A percentile compares a stretch with the other conserved stretches of the same genome.
Evolutionary conservation across 92 coral and sea anemone genomes (phyloP).

Genomic region (Paragorgia papillata): DNA sequence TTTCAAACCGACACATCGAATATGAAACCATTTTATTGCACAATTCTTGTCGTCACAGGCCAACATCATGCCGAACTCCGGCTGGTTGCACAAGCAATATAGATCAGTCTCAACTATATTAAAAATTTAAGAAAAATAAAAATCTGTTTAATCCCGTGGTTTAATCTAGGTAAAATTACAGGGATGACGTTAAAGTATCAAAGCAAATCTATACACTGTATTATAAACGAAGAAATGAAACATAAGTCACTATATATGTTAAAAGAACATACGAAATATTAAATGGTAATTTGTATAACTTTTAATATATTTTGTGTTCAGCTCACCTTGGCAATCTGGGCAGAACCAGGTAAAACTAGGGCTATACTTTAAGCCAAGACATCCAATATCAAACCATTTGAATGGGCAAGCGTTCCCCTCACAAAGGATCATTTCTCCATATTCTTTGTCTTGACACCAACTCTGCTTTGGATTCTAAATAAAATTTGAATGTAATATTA

Average conservation of each 20-base stretch:
- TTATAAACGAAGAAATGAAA: too few species aligned
- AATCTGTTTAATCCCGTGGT: neutral
- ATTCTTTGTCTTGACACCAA: too few species aligned
- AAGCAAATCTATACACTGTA: neutral
- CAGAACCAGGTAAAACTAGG: conserved; percentile 61
- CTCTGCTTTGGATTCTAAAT: too few species aligned
- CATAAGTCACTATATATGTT: neutral
- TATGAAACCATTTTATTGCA: conserved; percentile 52
- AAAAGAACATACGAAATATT: too few species aligned
- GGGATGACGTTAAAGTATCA: neutral
- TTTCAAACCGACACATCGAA: conserved; percentile 53
- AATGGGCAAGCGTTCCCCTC: too few species aligned
- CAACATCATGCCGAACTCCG: conserved; percentile 62
- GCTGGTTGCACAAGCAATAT: conserved; percentile 57
- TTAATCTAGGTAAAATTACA: neutral
- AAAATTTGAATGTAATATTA: too few species aligned
- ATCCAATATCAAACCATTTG: conserved; percentile 60
- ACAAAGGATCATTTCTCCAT: too few species aligned
- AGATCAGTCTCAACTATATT: conserved; percentile 50
- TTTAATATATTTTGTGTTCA: neutral
- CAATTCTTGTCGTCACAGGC: conserved; percentile 55
- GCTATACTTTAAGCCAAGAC: conserved; percentile 56
- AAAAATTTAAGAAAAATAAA: conserved; percentile 24
- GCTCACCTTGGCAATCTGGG: conserved; percentile 57
- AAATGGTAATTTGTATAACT: too few species aligned